Percentiles rank a stretch among this genome's conserved stretches.
Evolutionary conservation across 2,888 invertebrate genomes (phyloP).

Genomic region (Agelastica alni): DNA sequence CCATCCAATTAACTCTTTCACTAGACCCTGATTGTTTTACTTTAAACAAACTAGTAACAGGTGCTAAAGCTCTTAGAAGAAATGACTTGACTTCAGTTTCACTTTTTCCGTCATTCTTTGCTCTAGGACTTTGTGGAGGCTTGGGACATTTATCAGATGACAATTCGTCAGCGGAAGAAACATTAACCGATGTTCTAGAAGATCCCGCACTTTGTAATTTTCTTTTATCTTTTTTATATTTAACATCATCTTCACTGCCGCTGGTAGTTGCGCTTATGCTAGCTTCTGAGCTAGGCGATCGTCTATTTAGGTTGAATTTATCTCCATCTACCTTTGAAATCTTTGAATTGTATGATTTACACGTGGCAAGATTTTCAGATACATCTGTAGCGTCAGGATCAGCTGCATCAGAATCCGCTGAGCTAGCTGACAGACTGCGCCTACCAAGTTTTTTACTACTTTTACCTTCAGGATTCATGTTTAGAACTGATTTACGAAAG

Average conservation of each 20-base stretch:
- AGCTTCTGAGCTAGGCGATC: conserved; percentile 57
- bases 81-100: conserved; percentile 72
- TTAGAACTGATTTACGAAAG: conserved; percentile 73
- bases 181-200: conserved; percentile 60
- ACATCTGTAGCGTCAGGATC: conserved; percentile 56
- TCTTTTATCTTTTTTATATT: conserved; percentile 40
- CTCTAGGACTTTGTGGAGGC: conserved; percentile 59
- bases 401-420: conserved; percentile 55
- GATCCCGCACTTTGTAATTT: conserved; percentile 50
- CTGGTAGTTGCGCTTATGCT: conserved; percentile 47
- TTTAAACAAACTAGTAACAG: conserved; percentile 76
- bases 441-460: conserved; percentile 52
- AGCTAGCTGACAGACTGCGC: conserved; percentile 58
- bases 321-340: conserved; percentile 23
- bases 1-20: conserved; percentile 58
- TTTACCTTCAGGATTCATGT: conserved; percentile 62
- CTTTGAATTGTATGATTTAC: conserved; percentile 44
- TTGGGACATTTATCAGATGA: conserved; percentile 59
- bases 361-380: conserved; percentile 51
- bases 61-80: conserved; percentile 73
- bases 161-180: conserved; percentile 62
- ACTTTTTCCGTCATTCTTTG: conserved; percentile 56
- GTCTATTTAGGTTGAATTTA: conserved; percentile 37
- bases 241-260: conserved; percentile 52
- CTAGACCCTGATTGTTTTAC: conserved; percentile 50